phyloP scores from a whole-genome alignment of 2,113 vertebrate genomes.

The Hystrix cristata region DNA sequence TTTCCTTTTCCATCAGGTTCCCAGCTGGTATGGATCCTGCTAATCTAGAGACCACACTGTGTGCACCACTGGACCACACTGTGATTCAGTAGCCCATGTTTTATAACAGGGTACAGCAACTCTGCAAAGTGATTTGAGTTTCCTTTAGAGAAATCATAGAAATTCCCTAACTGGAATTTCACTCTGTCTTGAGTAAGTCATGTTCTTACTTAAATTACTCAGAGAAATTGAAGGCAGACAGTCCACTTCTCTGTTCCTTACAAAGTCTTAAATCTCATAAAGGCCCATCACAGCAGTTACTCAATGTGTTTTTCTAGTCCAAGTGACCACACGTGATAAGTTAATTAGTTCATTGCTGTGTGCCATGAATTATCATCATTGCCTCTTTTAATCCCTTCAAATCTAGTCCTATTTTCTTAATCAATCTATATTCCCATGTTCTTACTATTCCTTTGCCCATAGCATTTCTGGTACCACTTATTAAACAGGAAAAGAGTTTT shows the following conservation, averaged over 20 bases:
- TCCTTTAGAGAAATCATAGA: background rate
- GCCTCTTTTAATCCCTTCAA: background rate
- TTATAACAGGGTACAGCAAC: background rate
- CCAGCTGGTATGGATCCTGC: background rate
- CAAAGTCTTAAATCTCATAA: background rate
- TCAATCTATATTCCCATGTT: background rate
- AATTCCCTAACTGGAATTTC: background rate
- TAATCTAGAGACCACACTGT: background rate
- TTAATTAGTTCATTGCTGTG: background rate
- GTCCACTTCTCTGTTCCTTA: background rate
- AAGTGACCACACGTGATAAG: background rate
- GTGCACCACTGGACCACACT: background rate
- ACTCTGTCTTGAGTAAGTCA: background rate
- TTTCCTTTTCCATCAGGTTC: background rate
- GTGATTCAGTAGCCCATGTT: background rate
- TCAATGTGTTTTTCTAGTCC: background rate
- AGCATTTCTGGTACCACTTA: conserved; percentile 17
- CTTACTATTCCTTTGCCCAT: background rate
- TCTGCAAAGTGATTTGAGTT: background rate
- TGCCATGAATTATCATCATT: background rate
- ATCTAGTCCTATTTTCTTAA: background rate
- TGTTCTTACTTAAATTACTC: background rate
- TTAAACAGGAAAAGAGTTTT: background rate
- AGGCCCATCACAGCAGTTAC: background rate
- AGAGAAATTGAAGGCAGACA: background rate